Evolutionary conservation across 2,888 invertebrate species (phyloP).

Genomic region (Ochlodes sylvanus): DNA sequence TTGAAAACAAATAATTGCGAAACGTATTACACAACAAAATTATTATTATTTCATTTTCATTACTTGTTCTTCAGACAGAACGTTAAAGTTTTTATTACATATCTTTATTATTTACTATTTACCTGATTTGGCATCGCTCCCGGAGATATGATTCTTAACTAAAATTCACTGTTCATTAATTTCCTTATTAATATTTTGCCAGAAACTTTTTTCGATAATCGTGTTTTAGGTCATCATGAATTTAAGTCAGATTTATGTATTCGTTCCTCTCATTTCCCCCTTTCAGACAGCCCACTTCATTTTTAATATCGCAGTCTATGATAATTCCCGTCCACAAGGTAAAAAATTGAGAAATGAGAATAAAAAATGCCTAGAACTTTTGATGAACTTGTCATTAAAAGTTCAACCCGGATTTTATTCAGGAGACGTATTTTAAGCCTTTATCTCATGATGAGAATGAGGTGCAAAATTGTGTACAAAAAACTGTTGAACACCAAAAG

Average conservation of each 20-base stretch:
- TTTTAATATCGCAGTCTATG: conserved; percentile 28
- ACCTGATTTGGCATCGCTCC: no score
- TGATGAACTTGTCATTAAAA: conserved; percentile 33
- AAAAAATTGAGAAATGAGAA: conserved; percentile 18
- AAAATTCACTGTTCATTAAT: no score
- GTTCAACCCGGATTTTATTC: conserved; percentile 26
- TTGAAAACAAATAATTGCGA: conserved; percentile 20
- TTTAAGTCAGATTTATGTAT: conserved; percentile 1
- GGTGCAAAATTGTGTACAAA: conserved; percentile 44
- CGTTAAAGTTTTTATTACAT: no score
- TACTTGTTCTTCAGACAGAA: no score
- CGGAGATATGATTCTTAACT: no score
- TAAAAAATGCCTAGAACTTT: conserved; percentile 26
- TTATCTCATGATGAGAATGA: conserved; percentile 30
- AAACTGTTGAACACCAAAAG: conserved; percentile 42
- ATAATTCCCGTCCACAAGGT: conserved; percentile 19
- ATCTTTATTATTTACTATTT: no score
- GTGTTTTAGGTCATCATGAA: not conserved
- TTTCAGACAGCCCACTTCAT: conserved; percentile 24
- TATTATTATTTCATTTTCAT: no score
- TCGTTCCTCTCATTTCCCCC: conserved; percentile 8
- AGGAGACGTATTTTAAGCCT: conserved; percentile 15
- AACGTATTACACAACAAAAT: conserved; percentile 6
- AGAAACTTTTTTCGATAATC: no score
- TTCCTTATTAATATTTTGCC: no score